Evolutionary conservation across 2,797 vertebrate genomes (phyloP), one percentile per base, ranked within the genome.

Genomic region (Acropternis orthonyx): DNA sequence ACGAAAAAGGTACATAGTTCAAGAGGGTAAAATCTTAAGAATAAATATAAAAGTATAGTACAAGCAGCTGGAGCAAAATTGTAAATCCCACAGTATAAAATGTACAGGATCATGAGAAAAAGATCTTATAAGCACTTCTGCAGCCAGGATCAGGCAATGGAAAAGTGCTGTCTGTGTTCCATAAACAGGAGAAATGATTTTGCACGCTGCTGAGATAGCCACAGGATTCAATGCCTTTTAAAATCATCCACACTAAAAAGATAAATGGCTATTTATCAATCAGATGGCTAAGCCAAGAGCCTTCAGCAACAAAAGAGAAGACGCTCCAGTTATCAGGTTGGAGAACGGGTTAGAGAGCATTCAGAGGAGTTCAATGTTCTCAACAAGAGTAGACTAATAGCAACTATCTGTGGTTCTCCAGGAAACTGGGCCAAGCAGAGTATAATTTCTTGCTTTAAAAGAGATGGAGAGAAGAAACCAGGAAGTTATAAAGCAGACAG

Each of bases 111-210:
- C 30, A 55, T 27, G 20, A 80, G 74, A 27, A 85, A 83, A 92
- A 88, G 76, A 69, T 91, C 85, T 85, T 79, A 11, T 18, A 91
- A 91, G 66, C 66, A 78, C 26, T 89, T 90, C 27, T 93, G 79
- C 48, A 88, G 85, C 37, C 62, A 88, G 58, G 54, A 93, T 58
- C 78, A 91, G 58, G 30, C 79, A 78, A 48, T 86, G 92, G 79
- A 93, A 93, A 94, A 92, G 36, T 79, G 80, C 54, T 89, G 63
- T 48, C 85, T 67, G 34, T 67, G 44, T 91, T 93, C 55, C 55
- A 76, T 87, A 85, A 87, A 74, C n/a, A 85, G 69, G 58, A 86
- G 69, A 88, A 88, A 75, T 87, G 73, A 61, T 63, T 66, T 18
- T 86, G 83, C 48, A 49, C 32, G 43, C 51, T 88, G 84, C 51